Base-by-base conservation (phyloP, 2,797 vertebrate species). In the Bradypodion pumilum region DNA sequence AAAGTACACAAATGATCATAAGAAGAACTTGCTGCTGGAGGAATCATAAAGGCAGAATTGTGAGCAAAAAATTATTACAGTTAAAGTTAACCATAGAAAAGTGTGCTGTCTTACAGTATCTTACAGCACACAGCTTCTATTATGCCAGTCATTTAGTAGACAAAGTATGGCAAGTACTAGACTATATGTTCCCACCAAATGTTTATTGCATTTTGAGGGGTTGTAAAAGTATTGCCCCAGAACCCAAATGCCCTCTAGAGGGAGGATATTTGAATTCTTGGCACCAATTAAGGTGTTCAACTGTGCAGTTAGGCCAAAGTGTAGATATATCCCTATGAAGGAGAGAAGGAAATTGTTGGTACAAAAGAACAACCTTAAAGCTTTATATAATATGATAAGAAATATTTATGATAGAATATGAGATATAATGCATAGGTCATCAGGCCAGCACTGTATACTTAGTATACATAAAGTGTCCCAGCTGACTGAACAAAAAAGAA, bases 381-480 rank as follows among this genome's bases (percentile, higher is more conserved):
- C 46, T 52, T 56, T 85, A 2, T 79, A 65, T 2, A 40, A 37
- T 16, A 86, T 10, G 89, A 13, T 0, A 35, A 9, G 32, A n/a
- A 78, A n/a, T 3, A 40, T 23, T 0, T 46, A 1, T 70, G 0
- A 52, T 88, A 72, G 21, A 74, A n/a, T 75, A 13, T 80, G 59
- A n/a, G 2, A 65, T 12, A 65, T 65, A 49, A 49, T 49, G 13
- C 13, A 12, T 46, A 13, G 46, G 46, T 7, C 46, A 49, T 7
- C 46, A n/a, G n/a, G n/a, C n/a, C n/a, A n/a, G n/a, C n/a, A 49
- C 46, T 49, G 44, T 49, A 74, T 68, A 69, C 23, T 83, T 44
- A 65, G 86, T 86, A 81, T 56, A 27, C 10, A 74, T 32, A 1
- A 21, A 73, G 4, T 68, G 1, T 35, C 88, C 89, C 84, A 66